Evolutionary conservation across 2,888 invertebrate genomes (phyloP).

Genomic region (Argyra leucocephala): DNA sequence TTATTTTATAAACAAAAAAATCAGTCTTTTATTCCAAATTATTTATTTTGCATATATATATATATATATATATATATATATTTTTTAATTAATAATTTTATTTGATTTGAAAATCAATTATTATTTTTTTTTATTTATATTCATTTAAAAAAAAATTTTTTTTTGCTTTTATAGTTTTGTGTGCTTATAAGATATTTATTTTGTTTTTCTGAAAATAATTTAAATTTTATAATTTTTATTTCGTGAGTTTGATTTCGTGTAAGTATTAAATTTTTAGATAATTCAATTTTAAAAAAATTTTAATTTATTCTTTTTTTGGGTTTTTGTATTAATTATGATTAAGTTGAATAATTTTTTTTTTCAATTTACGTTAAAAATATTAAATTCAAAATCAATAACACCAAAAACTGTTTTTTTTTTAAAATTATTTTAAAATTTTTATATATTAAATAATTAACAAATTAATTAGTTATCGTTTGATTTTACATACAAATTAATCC

Average conservation of each 20-base stretch:
- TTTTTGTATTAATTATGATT: too few species aligned
- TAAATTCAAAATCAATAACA: too few species aligned
- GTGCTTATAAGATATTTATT: neutral
- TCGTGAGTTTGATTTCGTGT: slow-evolving; percentile 12
- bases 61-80: slow-evolving; percentile 14
- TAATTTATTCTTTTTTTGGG: too few species aligned
- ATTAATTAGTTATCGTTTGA: too few species aligned
- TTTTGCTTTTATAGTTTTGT: neutral
- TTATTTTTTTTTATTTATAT: slow-evolving; percentile 17
- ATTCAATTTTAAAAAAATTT: too few species aligned
- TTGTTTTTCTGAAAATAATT: neutral
- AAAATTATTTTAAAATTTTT: too few species aligned
- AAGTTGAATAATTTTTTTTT: too few species aligned
- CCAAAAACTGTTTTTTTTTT: too few species aligned
- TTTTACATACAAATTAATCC: neutral
- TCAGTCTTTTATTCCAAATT: slow-evolving; percentile 19
- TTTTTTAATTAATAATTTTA: slow-evolving; percentile 14
- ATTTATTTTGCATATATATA: slow-evolving; percentile 15
- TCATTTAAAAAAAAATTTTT: slow-evolving; percentile 5
- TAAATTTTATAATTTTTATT: slow-evolving; percentile 12
- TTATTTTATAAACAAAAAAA: slow-evolving; percentile 26
- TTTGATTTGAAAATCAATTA: slow-evolving; percentile 10
- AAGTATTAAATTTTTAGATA: neutral
- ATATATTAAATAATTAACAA: too few species aligned
- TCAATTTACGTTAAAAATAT: too few species aligned